Evolutionary conservation across 2,113 vertebrate species (phyloP).

Genomic region (Etheostoma spectabile): DNA sequence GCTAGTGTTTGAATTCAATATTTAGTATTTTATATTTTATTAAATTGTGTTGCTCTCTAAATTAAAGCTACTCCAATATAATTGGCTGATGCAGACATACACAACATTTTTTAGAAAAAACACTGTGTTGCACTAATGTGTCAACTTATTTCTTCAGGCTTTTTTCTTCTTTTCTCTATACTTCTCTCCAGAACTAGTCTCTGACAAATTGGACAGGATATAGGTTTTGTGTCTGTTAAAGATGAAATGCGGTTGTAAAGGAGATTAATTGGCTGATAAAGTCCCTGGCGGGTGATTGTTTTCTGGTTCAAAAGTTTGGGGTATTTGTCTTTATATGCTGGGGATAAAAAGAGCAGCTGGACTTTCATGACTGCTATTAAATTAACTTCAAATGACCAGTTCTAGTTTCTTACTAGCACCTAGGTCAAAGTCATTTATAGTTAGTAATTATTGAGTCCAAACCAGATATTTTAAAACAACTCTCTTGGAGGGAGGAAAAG

Average conservation of each 20-base stretch:
- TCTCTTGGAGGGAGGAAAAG: background rate
- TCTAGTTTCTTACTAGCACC: constrained; percentile 7
- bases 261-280: constrained; percentile 69
- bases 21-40: constrained; percentile 1
- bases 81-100: too few species aligned
- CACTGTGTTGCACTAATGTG: background rate
- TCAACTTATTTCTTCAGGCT: background rate
- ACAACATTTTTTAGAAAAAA: too few species aligned
- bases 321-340: constrained; percentile 63
- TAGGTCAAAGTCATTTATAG: constrained; percentile 17
- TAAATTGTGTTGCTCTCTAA: background rate
- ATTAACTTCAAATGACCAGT: constrained; percentile 45
- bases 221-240: constrained; percentile 41
- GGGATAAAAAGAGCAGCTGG: constrained; percentile 46
- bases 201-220: constrained; percentile 25
- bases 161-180: background rate
- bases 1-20: background rate
- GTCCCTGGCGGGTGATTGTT: constrained; percentile 63
- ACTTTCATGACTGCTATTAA: constrained; percentile 48
- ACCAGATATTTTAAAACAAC: constrained; percentile 3
- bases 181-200: constrained; percentile 7
- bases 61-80: too few species aligned
- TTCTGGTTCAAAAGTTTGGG: constrained; percentile 65
- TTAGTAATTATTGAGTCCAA: constrained; percentile 11
- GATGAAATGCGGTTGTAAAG: constrained; percentile 47